Base-by-base conservation (phyloP, 92 coral and sea anemone genomes). In the Hydrozoanthus gracilis region DNA sequence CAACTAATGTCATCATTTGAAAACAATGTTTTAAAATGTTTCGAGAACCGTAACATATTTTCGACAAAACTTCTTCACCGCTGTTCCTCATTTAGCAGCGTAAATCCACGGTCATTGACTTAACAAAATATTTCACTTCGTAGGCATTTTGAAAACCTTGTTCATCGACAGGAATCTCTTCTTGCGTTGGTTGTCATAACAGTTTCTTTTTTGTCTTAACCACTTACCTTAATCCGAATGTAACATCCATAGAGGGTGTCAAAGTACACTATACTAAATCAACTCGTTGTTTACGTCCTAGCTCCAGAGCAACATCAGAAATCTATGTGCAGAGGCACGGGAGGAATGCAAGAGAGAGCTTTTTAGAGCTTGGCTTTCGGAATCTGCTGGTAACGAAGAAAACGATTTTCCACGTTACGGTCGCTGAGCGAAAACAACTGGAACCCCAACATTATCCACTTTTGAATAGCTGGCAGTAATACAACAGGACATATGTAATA, bases 371-470 rank as follows among this genome's bases (percentile, higher is more conserved):
- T 80, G 85, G 85, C 74, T 65, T 35, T 64, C 39, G 39, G 39
- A 27, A 27, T 27, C 85, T 65, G 73, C 85, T 61, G 58, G 73
- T 12, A 47, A 51, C 5, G 47, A 8, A 47, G 61, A 80, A 62
- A 73, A 80, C 5, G 74, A 80, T 12, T 80, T 62, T 49, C 85
- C 85, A 6, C 85, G 85, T 48, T 80, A 80, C 44, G 85, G 85
- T 45, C 85, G 85, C 85, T 80, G 51, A 44, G 4, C 49, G 51
- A 80, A 15, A 46, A 49, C 49, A 51, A 47, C 55, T 16, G 17
- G 85, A 64, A 4, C 8, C 27, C 58, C 54, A 12, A 44, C 3
- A 7, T 54, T 17, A 58, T 17, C 48, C n/a, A 52, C 4, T 51
- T 52, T 20, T 50, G 54, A 76, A 54, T 75, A 62, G 79, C 82